Evolutionary conservation across 2,113 vertebrate species (phyloP).

Genomic region (Tamias sibiricus): DNA sequence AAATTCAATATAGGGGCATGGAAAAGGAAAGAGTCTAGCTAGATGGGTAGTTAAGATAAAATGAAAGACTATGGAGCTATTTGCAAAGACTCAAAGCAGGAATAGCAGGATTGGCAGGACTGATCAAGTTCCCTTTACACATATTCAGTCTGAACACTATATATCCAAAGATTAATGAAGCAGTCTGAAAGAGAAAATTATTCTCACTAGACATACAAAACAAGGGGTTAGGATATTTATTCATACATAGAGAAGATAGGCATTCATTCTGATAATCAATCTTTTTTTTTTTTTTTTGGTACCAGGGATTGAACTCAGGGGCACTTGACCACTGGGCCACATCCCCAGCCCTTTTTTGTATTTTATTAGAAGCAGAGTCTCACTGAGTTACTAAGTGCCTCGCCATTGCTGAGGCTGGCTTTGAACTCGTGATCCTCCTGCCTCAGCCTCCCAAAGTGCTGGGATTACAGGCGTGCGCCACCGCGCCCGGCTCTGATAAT

Average conservation of each 20-base stretch:
- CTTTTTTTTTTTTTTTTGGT: too few species aligned
- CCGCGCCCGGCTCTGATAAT: too few species aligned
- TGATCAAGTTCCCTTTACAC: not conserved
- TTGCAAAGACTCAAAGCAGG: conserved; percentile 10
- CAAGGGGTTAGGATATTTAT: not conserved
- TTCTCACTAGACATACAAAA: not conserved
- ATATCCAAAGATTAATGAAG: not conserved
- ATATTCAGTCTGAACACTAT: not conserved
- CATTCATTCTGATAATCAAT: not conserved
- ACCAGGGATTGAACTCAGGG: too few species aligned
- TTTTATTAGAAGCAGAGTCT: too few species aligned
- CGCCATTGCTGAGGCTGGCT: too few species aligned
- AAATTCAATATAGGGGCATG: not conserved
- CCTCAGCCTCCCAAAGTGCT: too few species aligned
- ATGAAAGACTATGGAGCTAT: not conserved
- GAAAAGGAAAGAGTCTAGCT: not conserved
- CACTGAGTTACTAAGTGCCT: too few species aligned
- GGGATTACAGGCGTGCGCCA: too few species aligned
- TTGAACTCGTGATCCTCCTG: too few species aligned
- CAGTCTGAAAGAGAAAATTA: not conserved
- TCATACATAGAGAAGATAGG: not conserved
- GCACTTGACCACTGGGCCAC: too few species aligned
- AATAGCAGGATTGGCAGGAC: not conserved
- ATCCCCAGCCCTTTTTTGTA: too few species aligned
- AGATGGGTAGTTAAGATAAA: not conserved